Base-by-base conservation (phyloP, 2,113 vertebrate genomes). In the Orycteropus afer region DNA sequence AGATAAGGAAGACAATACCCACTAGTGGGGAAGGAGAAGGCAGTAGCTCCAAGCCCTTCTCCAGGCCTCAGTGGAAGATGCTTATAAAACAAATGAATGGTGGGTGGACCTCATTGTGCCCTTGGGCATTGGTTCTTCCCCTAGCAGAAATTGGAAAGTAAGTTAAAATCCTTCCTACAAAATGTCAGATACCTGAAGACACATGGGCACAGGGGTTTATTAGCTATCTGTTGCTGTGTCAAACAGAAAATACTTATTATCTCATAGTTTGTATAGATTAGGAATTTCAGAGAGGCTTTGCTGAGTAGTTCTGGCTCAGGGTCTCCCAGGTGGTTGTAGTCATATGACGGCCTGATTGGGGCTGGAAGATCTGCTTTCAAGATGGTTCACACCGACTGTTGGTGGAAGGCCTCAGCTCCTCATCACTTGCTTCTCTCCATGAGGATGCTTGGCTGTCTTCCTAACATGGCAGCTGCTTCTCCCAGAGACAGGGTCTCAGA, bases 81-180 rank as follows among this genome's bases (percentile, higher is more conserved):
- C 2, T 78, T 69, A 73, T 14, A 79, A 82, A 95, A 20, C 15
- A 89, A 55, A 40, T 25, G n/a, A 93, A n/a, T 86, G 53, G 34
- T 27, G 12, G 18, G 14, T 55, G 40, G 73, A 45, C 34, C 49
- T 37, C 15, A 47, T 40, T 42, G 3, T 29, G 34, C 61, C 11
- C 4, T 1, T 15, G 34, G 49, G 20, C 51, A 45, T 37, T 14
- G 34, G n/a, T 87, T 55, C 14, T 29, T 20, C 55, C 15, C 45
- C 25, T 53, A 61, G 63, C 25, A 78, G 42, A 94, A 85, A 14
- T 3, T 15, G 25, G 42, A 55, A 86, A 78, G 27, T 51, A 29
- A 79, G 40, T 83, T 93, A 88, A 83, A 86, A 82, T 53, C 17
- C 37, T 91, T 89, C 84, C 34, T 34, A 25, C 13, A 73, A 91